Percentiles rank a stretch among this genome's conserved stretches.
Conservation (phyloP, 1,140 invertebrate species). For the Mycetomoellerius zeteki region DNA sequence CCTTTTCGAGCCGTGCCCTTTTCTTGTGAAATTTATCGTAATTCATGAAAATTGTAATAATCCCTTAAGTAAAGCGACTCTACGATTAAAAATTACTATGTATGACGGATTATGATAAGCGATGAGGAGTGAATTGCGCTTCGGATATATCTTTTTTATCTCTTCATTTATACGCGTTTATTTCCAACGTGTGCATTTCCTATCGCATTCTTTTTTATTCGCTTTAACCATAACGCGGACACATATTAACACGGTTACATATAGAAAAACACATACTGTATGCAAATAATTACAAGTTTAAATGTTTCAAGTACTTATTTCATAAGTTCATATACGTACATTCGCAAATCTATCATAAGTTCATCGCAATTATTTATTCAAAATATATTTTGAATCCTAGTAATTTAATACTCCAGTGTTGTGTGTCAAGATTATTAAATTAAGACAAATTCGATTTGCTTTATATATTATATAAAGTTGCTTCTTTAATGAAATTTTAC, state of each 20-base stretch:
- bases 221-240: not conserved
- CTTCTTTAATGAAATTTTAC: too few relatives aligned
- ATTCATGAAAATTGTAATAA: slow-evolving; percentile 6
- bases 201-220: not conserved
- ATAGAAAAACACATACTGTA: too few relatives aligned
- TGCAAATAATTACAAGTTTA: too few relatives aligned
- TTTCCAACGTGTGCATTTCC: not conserved
- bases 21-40: slow-evolving; percentile 8
- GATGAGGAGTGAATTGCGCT: not conserved
- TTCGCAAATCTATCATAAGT: too few relatives aligned
- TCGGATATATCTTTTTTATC: not conserved
- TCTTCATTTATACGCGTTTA: not conserved
- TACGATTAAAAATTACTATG: slow-evolving; percentile 6
- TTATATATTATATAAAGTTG: too few relatives aligned
- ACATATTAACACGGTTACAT: not conserved
- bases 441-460: too few relatives aligned
- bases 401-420: too few relatives aligned
- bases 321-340: too few relatives aligned
- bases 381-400: too few relatives aligned
- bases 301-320: too few relatives aligned
- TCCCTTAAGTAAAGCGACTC: not conserved
- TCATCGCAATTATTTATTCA: too few relatives aligned
- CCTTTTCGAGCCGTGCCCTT: not conserved
- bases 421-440: too few relatives aligned
- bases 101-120: not conserved